A percentile compares a stretch with the other conserved stretches of the same genome.
phyloP scores from a whole-genome alignment of 2,888 invertebrate species.

The Pterostichus niger region DNA sequence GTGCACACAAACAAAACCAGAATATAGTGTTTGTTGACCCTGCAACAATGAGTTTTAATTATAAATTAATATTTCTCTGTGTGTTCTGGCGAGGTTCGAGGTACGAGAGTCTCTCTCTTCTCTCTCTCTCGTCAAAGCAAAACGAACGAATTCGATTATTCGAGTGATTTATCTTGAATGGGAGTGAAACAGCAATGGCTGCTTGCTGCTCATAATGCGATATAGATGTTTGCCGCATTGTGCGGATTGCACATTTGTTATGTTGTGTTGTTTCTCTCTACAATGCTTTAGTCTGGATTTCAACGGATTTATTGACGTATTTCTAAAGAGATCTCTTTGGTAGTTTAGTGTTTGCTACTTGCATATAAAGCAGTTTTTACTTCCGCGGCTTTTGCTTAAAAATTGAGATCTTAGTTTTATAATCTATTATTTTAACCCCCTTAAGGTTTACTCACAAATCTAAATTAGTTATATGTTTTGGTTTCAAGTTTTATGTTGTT shows the following conservation, averaged over 20 bases:
- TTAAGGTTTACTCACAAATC: no score
- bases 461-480: no score
- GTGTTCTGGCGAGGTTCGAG: not conserved
- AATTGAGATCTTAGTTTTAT: no score
- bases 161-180: conserved; percentile 43
- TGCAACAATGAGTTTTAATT: conserved; percentile 52
- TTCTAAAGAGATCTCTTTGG: conserved; percentile 5
- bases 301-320: conserved; percentile 15
- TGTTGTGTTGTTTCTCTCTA: conserved; percentile 11
- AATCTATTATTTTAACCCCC: no score
- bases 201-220: conserved; percentile 19
- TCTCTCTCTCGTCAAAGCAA: no score
- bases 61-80: conserved; percentile 52
- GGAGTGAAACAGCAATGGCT: not conserved
- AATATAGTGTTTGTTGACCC: conserved; percentile 51
- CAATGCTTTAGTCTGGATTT: conserved; percentile 5
- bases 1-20: conserved; percentile 46
- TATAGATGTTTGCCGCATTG: conserved; percentile 39
- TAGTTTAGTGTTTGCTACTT: not conserved
- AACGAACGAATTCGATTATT: conserved; percentile 49
- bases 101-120: no score
- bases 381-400: no score
- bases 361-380: no score
- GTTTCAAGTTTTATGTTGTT: no score
- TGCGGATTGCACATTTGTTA: conserved; percentile 23